phyloP scores from a whole-genome alignment of 2,888 invertebrate genomes.

The Marasmarcha lunaedactyla region DNA sequence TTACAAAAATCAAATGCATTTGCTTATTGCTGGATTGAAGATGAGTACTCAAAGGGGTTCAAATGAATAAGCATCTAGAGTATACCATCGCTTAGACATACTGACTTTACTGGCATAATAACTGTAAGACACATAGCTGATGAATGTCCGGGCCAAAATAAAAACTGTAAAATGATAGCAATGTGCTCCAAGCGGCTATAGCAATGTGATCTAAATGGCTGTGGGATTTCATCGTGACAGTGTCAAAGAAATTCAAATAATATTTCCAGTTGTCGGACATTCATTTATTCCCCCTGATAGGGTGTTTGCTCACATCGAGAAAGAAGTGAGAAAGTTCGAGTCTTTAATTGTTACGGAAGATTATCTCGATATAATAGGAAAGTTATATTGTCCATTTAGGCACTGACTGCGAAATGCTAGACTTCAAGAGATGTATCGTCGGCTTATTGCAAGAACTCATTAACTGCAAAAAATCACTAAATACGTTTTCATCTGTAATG shows the following conservation, averaged over 20 bases:
- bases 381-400: conserved; percentile 1
- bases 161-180: conserved; percentile 10
- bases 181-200: conserved; percentile 4
- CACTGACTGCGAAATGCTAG: neutral
- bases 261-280: conserved; percentile 4
- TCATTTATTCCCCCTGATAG: no score
- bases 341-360: neutral
- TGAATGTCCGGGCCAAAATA: conserved; percentile 16
- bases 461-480: neutral
- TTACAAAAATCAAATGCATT: no score
- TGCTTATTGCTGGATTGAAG: no score
- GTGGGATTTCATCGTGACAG: no score
- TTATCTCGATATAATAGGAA: neutral
- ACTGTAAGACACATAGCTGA: conserved; percentile 16
- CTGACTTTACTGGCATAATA: no score
- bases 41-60: conserved; percentile 17
- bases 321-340: conserved; percentile 1
- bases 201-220: no score
- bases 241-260: neutral
- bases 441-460: neutral
- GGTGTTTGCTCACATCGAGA: no score
- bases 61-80: conserved; percentile 15
- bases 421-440: neutral
- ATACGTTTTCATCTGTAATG: no score
- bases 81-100: conserved; percentile 13